Evolutionary conservation across 2,888 invertebrate species (phyloP).

Genomic region (Neoascia interrupta): DNA sequence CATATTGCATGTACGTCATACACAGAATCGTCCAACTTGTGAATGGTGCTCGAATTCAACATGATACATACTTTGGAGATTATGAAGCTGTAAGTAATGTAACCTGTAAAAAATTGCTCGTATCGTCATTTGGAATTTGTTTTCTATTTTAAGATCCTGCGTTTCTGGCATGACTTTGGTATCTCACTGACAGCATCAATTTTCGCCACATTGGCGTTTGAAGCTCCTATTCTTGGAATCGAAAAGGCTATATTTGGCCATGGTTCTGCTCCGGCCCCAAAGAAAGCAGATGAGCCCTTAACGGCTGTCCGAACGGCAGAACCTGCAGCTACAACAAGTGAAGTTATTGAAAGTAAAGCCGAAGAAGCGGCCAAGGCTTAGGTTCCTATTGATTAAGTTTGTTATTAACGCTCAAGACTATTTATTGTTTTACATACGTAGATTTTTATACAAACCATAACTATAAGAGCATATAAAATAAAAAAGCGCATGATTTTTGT

Average conservation of each 20-base stretch:
- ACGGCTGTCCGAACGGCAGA: slow-evolving; percentile 8
- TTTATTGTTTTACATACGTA: slow-evolving; percentile 44
- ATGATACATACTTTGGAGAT: slow-evolving; percentile 76
- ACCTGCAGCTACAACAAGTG: background rate
- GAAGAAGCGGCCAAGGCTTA: slow-evolving; percentile 26
- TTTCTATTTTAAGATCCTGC: slow-evolving; percentile 75
- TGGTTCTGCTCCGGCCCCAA: slow-evolving; percentile 64
- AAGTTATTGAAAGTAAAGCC: slow-evolving; percentile 14
- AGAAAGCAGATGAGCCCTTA: too few relatives aligned
- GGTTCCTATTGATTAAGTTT: slow-evolving; percentile 15
- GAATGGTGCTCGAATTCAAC: slow-evolving; percentile 75
- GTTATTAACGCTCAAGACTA: slow-evolving; percentile 16
- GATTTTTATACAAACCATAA: slow-evolving; percentile 6
- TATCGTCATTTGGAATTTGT: slow-evolving; percentile 11
- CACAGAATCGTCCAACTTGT: slow-evolving; percentile 77
- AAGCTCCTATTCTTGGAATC: slow-evolving; percentile 80
- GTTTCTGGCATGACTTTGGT: slow-evolving; percentile 80
- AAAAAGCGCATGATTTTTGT: too few relatives aligned
- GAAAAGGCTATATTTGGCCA: slow-evolving; percentile 78
- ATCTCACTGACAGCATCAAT: slow-evolving; percentile 77
- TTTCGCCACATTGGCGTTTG: slow-evolving; percentile 80
- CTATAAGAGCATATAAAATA: background rate
- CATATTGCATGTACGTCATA: slow-evolving; percentile 78
- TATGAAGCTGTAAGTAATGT: slow-evolving; percentile 75
- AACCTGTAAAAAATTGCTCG: background rate